These are phyloP conservation scores for Lycaena phlaeas DNA, from an alignment of 2,888 invertebrate genomes.

Conservation along the genomic window DNA sequence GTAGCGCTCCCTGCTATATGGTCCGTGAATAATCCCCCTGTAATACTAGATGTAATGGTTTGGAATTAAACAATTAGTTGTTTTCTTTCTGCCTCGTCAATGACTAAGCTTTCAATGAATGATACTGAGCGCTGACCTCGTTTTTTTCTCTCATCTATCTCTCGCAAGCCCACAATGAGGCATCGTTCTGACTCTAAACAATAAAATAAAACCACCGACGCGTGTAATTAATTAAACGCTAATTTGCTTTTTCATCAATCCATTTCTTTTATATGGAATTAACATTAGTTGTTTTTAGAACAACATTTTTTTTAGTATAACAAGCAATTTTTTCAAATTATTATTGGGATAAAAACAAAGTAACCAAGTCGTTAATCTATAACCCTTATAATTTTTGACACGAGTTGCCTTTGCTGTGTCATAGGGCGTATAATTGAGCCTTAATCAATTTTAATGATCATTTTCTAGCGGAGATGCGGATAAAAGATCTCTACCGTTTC, in stretches of 20 bases:
- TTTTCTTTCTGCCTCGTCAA: constrained; percentile 65
- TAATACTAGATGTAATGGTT: constrained; percentile 67
- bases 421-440: too few relatives aligned
- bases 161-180: constrained; percentile 5
- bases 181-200: constrained; percentile 3
- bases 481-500: not conserved
- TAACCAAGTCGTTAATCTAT: too few relatives aligned
- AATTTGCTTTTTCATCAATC: too few relatives aligned
- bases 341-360: too few relatives aligned
- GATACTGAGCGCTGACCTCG: constrained; percentile 13
- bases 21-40: constrained; percentile 66
- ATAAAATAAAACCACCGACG: constrained; percentile 1
- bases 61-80: constrained; percentile 71
- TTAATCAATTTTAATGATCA: too few relatives aligned
- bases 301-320: too few relatives aligned
- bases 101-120: constrained; percentile 33
- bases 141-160: constrained; percentile 10
- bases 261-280: too few relatives aligned
- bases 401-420: too few relatives aligned
- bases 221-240: constrained; percentile 1
- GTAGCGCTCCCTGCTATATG: constrained; percentile 54
- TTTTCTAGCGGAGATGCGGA: too few relatives aligned
- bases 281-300: too few relatives aligned
- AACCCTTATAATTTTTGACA: too few relatives aligned
- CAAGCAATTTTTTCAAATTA: too few relatives aligned